These are phyloP conservation scores for Ips nitidus DNA, from an alignment of 1,140 invertebrate genomes.

Conservation along the genomic window DNA sequence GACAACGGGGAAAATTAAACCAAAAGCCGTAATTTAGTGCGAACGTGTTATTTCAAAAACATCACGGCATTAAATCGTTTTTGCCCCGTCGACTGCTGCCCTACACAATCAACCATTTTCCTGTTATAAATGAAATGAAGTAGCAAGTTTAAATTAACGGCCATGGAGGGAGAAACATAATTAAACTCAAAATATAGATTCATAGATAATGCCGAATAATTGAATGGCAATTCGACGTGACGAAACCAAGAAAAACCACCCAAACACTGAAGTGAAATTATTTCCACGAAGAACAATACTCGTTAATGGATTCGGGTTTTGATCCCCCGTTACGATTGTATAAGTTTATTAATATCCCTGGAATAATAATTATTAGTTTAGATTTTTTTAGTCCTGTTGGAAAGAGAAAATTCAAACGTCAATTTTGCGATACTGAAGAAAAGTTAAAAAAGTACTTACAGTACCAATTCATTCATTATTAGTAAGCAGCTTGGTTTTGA, in stretches of 20 bases:
- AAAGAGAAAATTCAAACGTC: no score
- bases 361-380: no score
- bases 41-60: slow-evolving; percentile 7
- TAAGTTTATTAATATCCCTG: slow-evolving; percentile 12
- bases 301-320: slow-evolving; percentile 5
- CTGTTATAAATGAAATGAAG: slow-evolving; percentile 25
- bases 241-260: slow-evolving; percentile 11
- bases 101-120: slow-evolving; percentile 21
- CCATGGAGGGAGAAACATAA: slow-evolving; percentile 4
- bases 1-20: slow-evolving; percentile 1
- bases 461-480: no score
- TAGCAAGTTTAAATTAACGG: slow-evolving; percentile 27
- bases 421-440: no score
- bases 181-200: slow-evolving; percentile 21
- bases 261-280: slow-evolving; percentile 2
- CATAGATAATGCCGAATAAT: slow-evolving; percentile 20
- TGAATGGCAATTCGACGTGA: slow-evolving; percentile 7
- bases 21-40: slow-evolving; percentile 14
- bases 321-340: neutral
- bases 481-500: no score
- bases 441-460: no score
- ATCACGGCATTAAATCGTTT: slow-evolving; percentile 13
- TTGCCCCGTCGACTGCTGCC: neutral
- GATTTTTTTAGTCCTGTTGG: no score
- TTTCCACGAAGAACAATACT: slow-evolving; percentile 2